Base-by-base conservation (phyloP, 2,888 invertebrate species). In the Drosophila quasianomalipes region DNA sequence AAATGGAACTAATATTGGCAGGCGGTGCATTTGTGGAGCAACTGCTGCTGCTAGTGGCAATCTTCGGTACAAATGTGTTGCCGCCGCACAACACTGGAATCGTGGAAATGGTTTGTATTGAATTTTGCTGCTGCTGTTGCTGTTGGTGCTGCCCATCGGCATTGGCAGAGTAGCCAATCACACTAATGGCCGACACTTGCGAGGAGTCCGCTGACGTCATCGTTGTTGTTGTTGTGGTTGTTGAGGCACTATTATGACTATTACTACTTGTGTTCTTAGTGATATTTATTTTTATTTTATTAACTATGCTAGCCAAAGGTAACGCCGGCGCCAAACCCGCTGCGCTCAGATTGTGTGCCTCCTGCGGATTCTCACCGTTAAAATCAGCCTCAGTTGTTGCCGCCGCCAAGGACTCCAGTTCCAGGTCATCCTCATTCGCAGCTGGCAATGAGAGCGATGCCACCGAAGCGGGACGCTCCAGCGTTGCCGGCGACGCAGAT, bases 201-300 rank as follows among this genome's bases (percentile, higher is more conserved):
- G 80, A 72, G 67, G 80, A 72, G 70, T 83, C 83, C 55, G 67
- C 59, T 58, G 75, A 49, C 72, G 74, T 60, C 49, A 14, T 33
- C 12, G 33, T 33, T 31, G 31, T 30, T 30, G 71, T 67, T n/a
- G 74, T 63, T 22, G 75, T 71, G 74, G 79, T 83, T 65, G 69
- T 75, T 78, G 31, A 92, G 83, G 88, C 85, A 85, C 86, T 88
- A 89, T 82, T 87, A 90, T 90, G 85, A 88, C 84, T 90, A 85
- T 93, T 92, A 83, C 93, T 92, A 92, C 94, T 93, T 89, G 94
- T 93, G 90, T 96, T 94, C 93, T 97, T 97, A 83, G 96, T 96
- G 90, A 97, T 97, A 94, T 97, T 97, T 93, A 97, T 97, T 90
- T 97, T 96, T 79, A 97, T 97, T 92, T 95, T 96, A 84, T 95